phyloP scores from a whole-genome alignment of 2,113 vertebrate genomes.

The Rattus rattus region DNA sequence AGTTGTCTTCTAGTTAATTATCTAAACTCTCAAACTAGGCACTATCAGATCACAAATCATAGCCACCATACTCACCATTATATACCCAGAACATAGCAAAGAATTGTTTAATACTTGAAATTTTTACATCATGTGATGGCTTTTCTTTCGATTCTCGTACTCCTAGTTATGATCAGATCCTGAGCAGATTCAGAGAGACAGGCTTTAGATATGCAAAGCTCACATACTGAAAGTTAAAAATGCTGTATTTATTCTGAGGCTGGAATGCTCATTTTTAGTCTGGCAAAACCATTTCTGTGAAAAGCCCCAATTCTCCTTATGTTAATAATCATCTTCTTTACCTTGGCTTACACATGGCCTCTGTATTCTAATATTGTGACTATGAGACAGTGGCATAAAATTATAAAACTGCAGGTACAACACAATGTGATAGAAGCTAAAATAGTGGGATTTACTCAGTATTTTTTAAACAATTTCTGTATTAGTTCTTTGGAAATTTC shows the following conservation, averaged over 20 bases:
- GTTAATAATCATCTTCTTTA: neutral
- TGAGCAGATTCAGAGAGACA: neutral
- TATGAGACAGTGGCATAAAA: neutral
- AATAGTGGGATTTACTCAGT: neutral
- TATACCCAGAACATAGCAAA: neutral
- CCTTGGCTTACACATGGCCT: neutral
- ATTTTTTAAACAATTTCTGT: neutral
- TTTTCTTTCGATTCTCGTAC: neutral
- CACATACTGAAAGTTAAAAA: neutral
- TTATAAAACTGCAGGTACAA: neutral
- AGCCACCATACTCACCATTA: neutral
- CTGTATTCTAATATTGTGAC: neutral
- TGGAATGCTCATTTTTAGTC: neutral
- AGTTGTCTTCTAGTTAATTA: neutral
- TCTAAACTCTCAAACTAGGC: neutral
- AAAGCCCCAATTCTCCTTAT: neutral
- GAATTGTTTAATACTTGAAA: neutral
- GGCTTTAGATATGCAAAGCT: rapidly evolving
- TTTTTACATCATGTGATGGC: neutral
- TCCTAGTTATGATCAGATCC: neutral
- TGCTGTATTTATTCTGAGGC: neutral
- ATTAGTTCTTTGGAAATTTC: neutral
- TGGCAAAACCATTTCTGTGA: neutral
- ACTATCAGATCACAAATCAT: neutral
- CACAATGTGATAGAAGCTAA: neutral